Evolutionary conservation across 2,797 vertebrate species (phyloP), one percentile per base, ranked within the genome.

Genomic region (Lutjanus campechanus): DNA sequence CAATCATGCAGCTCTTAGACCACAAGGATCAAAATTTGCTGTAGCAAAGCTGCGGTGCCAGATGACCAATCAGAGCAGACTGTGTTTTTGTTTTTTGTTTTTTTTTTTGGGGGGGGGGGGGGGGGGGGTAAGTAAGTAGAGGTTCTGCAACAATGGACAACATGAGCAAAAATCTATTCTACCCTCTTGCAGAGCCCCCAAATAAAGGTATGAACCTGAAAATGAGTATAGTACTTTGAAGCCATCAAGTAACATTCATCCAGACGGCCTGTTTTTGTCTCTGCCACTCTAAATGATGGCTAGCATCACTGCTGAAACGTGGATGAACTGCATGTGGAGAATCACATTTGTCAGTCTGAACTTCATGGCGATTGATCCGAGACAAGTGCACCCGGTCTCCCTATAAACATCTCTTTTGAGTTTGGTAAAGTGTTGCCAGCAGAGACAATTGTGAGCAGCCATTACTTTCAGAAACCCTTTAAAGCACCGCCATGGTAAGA

Each of bases 381-480:
- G 64, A 67, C 29, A 36, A 36, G 29, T 36, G 69, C 73, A 60
- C 15, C n/a, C 1, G 17, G 25, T 29, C 73, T 61, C 54, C 4
- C 51, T 12, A 10, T 41, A 67, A 81, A 73, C 60, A 13, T 79
- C 69, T 85, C 44, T 40, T 73, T 40, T 53, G n/a, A 69, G 61
- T 74, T 80, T 64, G 29, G 17, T 53, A 41, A 60, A 50, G 13
- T n/a, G 60, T 61, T 79, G 53, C 64, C 64, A 67, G 66, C 43
- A 58, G 73, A 86, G 74, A 76, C 65, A 17, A 71, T 69, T 81
- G 81, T 47, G 77, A 73, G 53, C 54, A 51, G n/a, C 53, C 47
- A 20, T 29, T 10, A 59, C 66, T 76, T 81, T 66, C 1, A 73
- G 54, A 81, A 77, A 50, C 76, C 73, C 67, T 82, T 65, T 61